Evolutionary conservation across 2,113 vertebrate species (phyloP), one percentile per base, ranked within the genome.

Genomic region (Osmerus mordax): DNA sequence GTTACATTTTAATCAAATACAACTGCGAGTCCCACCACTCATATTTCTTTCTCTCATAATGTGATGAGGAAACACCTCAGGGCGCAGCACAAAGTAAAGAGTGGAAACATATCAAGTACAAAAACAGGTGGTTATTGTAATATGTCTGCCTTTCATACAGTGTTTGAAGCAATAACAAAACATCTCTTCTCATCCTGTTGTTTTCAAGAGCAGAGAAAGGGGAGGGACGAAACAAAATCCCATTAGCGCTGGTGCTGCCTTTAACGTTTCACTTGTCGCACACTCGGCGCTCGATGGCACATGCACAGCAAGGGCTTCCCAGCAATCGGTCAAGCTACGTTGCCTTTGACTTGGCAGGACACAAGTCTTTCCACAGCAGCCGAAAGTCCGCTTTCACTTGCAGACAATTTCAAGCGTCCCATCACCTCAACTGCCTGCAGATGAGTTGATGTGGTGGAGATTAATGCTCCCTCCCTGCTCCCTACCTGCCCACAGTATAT

Each of bases 151-250:
- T 18, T 67, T n/a, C 51, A 52, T 52, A 19, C 36, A 5, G 71
- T 68, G 36, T 32, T 23, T 51, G 15, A 56, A 71, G 72, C 54
- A 19, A 77, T 14, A 69, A 71, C 71, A 54, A 63, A 74, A 16
- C 62, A 55, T 3, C 4, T 12, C 56, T 58, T 66, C 70, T 67
- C 47, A 12, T 56, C 19, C 8, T 32, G 25, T 15, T 67, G 11
- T 47, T 74, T 52, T 36, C 3, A 58, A 25, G 77, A 16, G 1
- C 6, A 41, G 36, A 6, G 36, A 0, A 41, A 41, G 6, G 36
- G 8, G 5, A 72, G 5, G 63, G 66, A 54, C 58, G 69, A 71
- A 69, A 25, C 36, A 4, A 9, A 72, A 32, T 68, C 13, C 6
- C 71, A 73, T 67, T 29, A 64, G 51, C 62, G 73, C 53, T 8